A percentile compares a stretch with the other conserved stretches of the same genome.
These are phyloP conservation scores for Hemicentrotus pulcherrimus DNA, from an alignment of 35 echinoderm and acorn worm species.

Conservation along the genomic window DNA sequence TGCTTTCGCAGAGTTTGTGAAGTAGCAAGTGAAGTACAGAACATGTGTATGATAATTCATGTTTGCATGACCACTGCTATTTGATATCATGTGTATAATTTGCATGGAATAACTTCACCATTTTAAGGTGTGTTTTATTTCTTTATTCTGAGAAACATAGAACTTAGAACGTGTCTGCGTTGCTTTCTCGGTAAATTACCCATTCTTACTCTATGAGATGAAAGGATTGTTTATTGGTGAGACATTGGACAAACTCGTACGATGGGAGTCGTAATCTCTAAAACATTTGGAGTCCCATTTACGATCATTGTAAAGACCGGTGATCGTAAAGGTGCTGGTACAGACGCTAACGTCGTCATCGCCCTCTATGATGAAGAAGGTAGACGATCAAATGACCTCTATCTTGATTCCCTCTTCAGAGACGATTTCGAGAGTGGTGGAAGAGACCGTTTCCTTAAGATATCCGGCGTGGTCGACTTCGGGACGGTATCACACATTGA, in stretches of 20 bases:
- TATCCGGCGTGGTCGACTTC: conserved; percentile 44
- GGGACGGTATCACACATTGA: conserved; percentile 63
- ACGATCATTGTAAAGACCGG: conserved; percentile 59
- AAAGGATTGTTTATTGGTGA: background rate
- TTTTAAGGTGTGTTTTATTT: no score
- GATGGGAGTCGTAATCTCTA: conserved; percentile 2
- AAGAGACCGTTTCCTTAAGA: conserved; percentile 19
- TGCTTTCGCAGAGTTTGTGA: no score
- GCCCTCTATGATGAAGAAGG: conserved; percentile 51
- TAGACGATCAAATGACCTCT: conserved; percentile 48
- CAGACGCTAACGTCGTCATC: conserved; percentile 70
- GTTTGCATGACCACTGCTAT: no score
- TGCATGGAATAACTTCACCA: no score
- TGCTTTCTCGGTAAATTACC: background rate
- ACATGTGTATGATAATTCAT: no score
- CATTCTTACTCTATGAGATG: background rate
- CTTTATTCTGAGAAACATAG: background rate
- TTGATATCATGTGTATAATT: no score
- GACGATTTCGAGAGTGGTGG: conserved; percentile 74
- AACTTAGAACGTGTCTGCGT: background rate
- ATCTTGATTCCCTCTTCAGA: conserved; percentile 53
- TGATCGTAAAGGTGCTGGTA: conserved; percentile 76
- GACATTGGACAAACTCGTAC: background rate
- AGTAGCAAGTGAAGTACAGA: no score
- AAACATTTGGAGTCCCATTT: background rate